Base-by-base conservation (phyloP, 2,888 invertebrate species). In the Dasysyrphus tricinctus region DNA sequence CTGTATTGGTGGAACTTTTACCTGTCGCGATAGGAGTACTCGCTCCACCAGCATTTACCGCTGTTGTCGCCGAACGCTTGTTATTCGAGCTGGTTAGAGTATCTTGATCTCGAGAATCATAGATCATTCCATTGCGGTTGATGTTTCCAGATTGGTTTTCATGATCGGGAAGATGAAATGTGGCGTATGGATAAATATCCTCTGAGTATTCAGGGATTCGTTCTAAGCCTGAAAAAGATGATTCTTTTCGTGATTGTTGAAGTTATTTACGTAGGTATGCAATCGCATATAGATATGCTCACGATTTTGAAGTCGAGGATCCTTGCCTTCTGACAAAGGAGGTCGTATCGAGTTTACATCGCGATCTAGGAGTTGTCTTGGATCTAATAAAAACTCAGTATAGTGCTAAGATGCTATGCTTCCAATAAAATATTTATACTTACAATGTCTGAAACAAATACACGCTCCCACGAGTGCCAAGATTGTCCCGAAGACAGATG, bases 121-220 rank as follows among this genome's bases (percentile, higher is more conserved):
- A 91, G 77, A 93, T 89, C 56, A 90, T 89, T 7, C 90, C 90
- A 39, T 91, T 90, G 12, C 91, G 90, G 88, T 91, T 93, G 63
- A 93, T 93, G 89, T 94, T 94, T 39, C 92, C 93, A 39, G 94
- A 93, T 88, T 93, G 92, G 88, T 93, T 94, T 89, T 94, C 94
- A 91, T 94, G 93, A 90, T 94, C 94, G 88, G 93, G 93, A 89
- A 94, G 92, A 91, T 94, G 94, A 91, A 94, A 94, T 88, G 94
- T 94, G 73, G 94, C 94, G 90, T 94, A 94, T 70, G 94, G 94
- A 91, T 94, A 94, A 90, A 94, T 94, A 89, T 94, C 94, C 91
- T 94, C 94, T 57, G 94, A 94, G 91, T 94, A 94, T 91, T 94
- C 94, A 80, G 94, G 94, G 89, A 94, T 94, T 82, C 94, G 93